Evolutionary conservation across 2,113 vertebrate genomes (phyloP).

Genomic region (Hemibagrus wyckioides): DNA sequence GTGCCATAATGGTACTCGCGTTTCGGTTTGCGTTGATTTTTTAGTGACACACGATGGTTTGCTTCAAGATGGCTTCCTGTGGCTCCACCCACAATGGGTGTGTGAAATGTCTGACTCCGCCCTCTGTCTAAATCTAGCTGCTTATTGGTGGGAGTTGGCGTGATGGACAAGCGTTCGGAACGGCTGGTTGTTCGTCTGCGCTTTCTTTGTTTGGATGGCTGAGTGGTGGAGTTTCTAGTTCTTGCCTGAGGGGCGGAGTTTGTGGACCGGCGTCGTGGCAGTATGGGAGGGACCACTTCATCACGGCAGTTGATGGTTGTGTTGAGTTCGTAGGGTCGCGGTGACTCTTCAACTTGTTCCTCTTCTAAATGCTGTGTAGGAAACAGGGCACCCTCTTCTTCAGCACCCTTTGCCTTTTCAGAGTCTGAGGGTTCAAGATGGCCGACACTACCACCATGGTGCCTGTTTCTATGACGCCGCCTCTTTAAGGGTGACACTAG

Average conservation of each 20-base stretch:
- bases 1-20: constrained; percentile 82
- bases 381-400: constrained; percentile 32
- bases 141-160: not conserved
- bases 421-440: not conserved
- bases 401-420: constrained; percentile 28
- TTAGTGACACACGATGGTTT: not conserved
- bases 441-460: constrained; percentile 57
- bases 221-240: constrained; percentile 26
- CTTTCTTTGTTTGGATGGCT: constrained; percentile 68
- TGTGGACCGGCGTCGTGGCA: constrained; percentile 66
- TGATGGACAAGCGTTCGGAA: constrained; percentile 52
- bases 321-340: constrained; percentile 85
- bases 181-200: constrained; percentile 79
- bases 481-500: constrained; percentile 80
- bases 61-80: constrained; percentile 27
- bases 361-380: not conserved
- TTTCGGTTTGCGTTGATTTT: constrained; percentile 46
- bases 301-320: constrained; percentile 87
- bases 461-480: constrained; percentile 79
- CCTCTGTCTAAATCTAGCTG: constrained; percentile 53
- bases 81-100: constrained; percentile 61
- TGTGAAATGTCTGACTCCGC: constrained; percentile 67
- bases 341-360: constrained; percentile 57
- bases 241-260: constrained; percentile 44
- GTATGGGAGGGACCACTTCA: constrained; percentile 79